phyloP scores from a whole-genome alignment of 2,888 invertebrate genomes.

The Rhogogaster chlorosoma region DNA sequence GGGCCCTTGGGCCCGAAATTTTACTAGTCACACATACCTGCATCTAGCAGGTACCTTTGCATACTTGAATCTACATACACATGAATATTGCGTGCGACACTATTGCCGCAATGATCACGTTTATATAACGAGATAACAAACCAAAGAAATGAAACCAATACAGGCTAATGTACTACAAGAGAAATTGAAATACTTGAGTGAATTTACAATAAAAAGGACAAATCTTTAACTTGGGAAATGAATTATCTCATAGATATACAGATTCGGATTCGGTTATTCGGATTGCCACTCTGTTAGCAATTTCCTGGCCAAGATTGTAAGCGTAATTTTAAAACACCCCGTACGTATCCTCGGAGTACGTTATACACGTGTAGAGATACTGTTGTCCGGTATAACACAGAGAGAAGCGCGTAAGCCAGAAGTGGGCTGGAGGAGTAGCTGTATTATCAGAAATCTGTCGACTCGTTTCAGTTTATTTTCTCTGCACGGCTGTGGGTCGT shows the following conservation, averaged over 20 bases:
- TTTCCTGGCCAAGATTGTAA: neutral
- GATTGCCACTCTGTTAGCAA: neutral
- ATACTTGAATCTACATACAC: slow-evolving; percentile 16
- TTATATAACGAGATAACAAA: neutral
- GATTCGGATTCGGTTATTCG: neutral
- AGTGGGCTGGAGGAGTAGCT: slow-evolving; percentile 31
- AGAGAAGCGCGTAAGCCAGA: slow-evolving; percentile 18
- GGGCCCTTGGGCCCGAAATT: slow-evolving; percentile 9
- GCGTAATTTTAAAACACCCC: neutral
- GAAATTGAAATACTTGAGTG: neutral
- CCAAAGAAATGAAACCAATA: neutral
- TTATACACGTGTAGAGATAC: neutral
- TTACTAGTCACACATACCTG: neutral
- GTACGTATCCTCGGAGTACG: neutral
- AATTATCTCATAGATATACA: neutral
- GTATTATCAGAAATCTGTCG: slow-evolving; percentile 62
- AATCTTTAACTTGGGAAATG: neutral
- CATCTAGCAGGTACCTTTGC: neutral
- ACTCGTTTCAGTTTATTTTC: slow-evolving; percentile 53
- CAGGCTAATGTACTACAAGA: neutral
- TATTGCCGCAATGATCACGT: neutral
- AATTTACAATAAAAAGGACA: neutral
- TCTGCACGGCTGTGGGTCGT: slow-evolving; percentile 54
- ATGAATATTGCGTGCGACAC: neutral
- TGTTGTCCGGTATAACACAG: neutral